Percentiles rank a stretch among this genome's conserved stretches.
Conservation (phyloP, 2,113 vertebrate species). For the Sorex fumeus region DNA sequence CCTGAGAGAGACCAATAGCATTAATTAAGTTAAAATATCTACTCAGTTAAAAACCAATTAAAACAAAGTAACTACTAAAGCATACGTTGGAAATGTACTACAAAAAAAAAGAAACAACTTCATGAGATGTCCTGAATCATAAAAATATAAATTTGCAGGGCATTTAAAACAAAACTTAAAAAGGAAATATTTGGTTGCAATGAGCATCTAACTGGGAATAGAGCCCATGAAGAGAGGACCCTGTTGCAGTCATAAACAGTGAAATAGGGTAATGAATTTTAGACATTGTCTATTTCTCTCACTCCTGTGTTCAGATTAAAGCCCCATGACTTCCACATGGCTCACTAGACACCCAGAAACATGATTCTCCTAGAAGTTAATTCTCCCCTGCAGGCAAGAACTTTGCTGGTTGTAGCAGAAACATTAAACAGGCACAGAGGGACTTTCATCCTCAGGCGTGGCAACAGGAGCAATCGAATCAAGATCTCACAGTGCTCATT, state of each 20-base stretch:
- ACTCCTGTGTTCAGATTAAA: slow-evolving; percentile 72
- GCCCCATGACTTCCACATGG: slow-evolving; percentile 66
- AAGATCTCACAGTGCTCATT: slow-evolving; percentile 67
- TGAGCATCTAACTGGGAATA: accelerated
- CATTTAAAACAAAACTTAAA: slow-evolving; percentile 62
- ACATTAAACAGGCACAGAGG: slow-evolving; percentile 75
- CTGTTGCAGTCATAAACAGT: slow-evolving; percentile 38
- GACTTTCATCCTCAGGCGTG: slow-evolving; percentile 65
- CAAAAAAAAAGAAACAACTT: neutral
- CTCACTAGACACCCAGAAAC: slow-evolving; percentile 75
- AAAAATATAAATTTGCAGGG: slow-evolving; percentile 49
- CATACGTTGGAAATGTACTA: neutral
- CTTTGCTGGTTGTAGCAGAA: slow-evolving; percentile 63
- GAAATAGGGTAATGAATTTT: slow-evolving; percentile 68
- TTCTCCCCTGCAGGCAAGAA: slow-evolving; percentile 76
- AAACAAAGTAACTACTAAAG: slow-evolving; percentile 31
- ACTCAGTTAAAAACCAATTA: slow-evolving; percentile 27
- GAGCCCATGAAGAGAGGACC: slow-evolving; percentile 6
- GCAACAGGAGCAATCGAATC: slow-evolving; percentile 39
- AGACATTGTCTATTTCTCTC: slow-evolving; percentile 59
- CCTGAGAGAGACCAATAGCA: slow-evolving; percentile 69
- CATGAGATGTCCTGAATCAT: neutral
- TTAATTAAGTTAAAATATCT: slow-evolving; percentile 59
- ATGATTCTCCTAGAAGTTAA: slow-evolving; percentile 79
- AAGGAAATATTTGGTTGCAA: slow-evolving; percentile 14